Evolutionary conservation across 2,797 vertebrate species (phyloP), one percentile per base, ranked within the genome.

Genomic region (Pseudocheirus occidentalis): DNA sequence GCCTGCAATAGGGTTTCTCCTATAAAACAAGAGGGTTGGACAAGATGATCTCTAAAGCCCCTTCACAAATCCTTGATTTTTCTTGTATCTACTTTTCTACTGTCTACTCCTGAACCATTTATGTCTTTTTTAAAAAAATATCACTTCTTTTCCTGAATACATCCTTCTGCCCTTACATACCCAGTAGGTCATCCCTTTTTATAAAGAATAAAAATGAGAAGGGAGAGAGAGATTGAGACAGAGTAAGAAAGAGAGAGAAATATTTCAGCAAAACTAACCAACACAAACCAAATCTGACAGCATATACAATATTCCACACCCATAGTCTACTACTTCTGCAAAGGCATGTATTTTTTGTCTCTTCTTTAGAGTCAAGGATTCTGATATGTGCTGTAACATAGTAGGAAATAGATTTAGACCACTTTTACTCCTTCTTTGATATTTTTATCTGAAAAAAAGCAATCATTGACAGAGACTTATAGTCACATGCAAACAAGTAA

Each of bases 381-480:
- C 73, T 87, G 9, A 87, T 50, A 27, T 87, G 46, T 46, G 2
- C 21, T 46, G 1, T 46, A 87, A 87, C 27, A 87, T 90, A 81
- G 40, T 50, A 54, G 40, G 40, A 93, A 55, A 94, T 24, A 56
- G 40, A 94, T 62, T 89, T 31, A 29, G 90, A 94, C 40, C 66
- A 5, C 50, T 57, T 91, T 54, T 91, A 21, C 55, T 92, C 56
- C 6, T 81, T 81, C n/a, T 87, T 95, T 93, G 91, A n/a, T 28
- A 31, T 92, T 96, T 95, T 58, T 87, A 96, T 90, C 66, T 95
- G 9, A n/a, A 11, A 34, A 11, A 34, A 95, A 16, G 14, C 95
- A 21, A 90, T 91, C 87, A 93, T n/a, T 90, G 90, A 46, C 40
- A 66, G 94, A 95, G 96, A 91, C 14, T 9, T 57, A 11, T 4